Conservation (phyloP, 1,140 invertebrate genomes). For the Lordiphosa mommai region DNA sequence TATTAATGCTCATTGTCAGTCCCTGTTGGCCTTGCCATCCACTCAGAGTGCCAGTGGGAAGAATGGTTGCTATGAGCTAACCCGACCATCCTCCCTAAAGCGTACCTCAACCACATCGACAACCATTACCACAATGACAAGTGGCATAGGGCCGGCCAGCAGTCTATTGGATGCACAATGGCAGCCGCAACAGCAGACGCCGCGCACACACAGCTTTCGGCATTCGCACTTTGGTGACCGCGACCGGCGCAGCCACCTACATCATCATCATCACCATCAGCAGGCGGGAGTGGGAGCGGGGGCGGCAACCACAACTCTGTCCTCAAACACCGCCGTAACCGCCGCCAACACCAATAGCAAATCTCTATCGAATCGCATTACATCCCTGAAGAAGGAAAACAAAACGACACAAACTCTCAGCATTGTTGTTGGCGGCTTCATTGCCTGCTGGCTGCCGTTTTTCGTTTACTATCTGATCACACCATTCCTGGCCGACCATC, state of each 20-base stretch:
- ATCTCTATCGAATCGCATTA: conserved; percentile 81
- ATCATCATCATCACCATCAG: conserved; percentile 36
- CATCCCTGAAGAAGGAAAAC: conserved; percentile 86
- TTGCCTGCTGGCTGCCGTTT: conserved; percentile 94
- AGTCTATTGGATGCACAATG: conserved; percentile 62
- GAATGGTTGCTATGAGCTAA: conserved; percentile 68
- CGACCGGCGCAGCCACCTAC: conserved; percentile 31
- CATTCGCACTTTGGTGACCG: conserved; percentile 47
- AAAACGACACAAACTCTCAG: conserved; percentile 95
- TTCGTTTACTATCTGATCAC: conserved; percentile 92
- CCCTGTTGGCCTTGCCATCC: conserved; percentile 54
- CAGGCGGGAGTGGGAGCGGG: background rate
- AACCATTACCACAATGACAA: conserved; percentile 71
- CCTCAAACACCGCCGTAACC: conserved; percentile 4
- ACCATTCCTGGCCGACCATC: conserved; percentile 84
- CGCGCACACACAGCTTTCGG: conserved; percentile 48
- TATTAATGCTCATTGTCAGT: conserved; percentile 52
- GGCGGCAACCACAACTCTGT: conserved; percentile 14
- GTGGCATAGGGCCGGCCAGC: conserved; percentile 59
- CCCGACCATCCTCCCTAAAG: conserved; percentile 64
- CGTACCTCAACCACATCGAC: conserved; percentile 69
- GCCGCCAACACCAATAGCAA: conserved; percentile 39
- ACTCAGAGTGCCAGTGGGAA: conserved; percentile 11
- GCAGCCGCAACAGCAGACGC: conserved; percentile 38
- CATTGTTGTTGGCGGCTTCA: conserved; percentile 94